Evolutionary conservation across 2,113 vertebrate species (phyloP).

Genomic region (Lasiurus cinereus): DNA sequence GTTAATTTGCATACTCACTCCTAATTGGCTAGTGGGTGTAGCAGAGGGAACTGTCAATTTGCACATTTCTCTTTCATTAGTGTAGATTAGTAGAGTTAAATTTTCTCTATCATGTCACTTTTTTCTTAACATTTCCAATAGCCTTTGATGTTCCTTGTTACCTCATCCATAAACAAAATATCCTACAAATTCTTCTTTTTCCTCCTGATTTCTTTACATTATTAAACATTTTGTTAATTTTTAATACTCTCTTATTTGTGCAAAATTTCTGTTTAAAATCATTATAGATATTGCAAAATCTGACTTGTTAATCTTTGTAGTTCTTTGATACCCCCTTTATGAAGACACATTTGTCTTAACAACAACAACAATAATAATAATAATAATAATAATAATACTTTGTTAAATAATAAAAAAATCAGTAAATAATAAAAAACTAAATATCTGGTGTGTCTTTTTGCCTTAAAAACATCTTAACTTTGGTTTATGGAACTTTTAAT

Average conservation of each 20-base stretch:
- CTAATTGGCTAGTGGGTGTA: no score
- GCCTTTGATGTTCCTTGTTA: not conserved
- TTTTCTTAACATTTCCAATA: not conserved
- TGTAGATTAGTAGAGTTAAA: no score
- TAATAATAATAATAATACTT: not conserved
- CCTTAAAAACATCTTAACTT: not conserved
- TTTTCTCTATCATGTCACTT: not conserved
- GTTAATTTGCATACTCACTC: no score
- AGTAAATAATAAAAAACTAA: not conserved
- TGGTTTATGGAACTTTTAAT: not conserved
- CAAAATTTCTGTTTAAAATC: not conserved
- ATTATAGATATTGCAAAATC: no score
- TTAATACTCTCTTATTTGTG: not conserved
- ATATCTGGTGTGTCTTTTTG: not conserved
- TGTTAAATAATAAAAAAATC: not conserved
- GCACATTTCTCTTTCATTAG: no score
- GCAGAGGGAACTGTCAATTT: no score
- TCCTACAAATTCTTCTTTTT: not conserved
- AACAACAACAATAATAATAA: not conserved
- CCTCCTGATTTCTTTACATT: not conserved
- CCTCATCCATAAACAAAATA: not conserved
- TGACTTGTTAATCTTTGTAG: no score
- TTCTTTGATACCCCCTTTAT: no score
- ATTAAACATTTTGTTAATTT: not conserved
- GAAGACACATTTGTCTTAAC: not conserved